A percentile compares a stretch with the other conserved stretches of the same genome.
Evolutionary conservation across 2,113 vertebrate genomes (phyloP).

Genomic region (Nesoenas mayeri): DNA sequence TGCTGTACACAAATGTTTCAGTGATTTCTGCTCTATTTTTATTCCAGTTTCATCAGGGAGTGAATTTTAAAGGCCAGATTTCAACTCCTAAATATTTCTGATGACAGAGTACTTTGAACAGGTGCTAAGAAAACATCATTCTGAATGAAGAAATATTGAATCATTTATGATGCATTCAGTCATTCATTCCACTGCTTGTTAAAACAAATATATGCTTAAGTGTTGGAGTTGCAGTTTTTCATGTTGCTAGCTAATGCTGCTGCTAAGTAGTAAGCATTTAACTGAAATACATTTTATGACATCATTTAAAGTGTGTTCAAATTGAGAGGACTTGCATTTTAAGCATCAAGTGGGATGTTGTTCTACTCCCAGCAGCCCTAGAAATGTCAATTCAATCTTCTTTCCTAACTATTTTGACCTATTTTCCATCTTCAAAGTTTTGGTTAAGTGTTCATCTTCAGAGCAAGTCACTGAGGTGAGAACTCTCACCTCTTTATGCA

Average conservation of each 20-base stretch:
- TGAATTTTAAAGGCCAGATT: slow-evolving; percentile 9
- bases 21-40: background rate
- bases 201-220: background rate
- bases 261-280: background rate
- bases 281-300: background rate
- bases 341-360: background rate
- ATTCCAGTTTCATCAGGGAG: background rate
- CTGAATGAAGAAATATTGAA: background rate
- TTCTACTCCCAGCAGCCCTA: background rate
- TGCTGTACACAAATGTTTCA: background rate
- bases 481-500: background rate
- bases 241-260: background rate
- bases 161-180: slow-evolving; percentile 17
- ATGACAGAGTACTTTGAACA: background rate
- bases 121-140: slow-evolving; percentile 3
- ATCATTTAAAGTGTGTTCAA: background rate
- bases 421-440: background rate
- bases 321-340: background rate
- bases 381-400: background rate
- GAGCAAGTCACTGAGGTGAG: background rate
- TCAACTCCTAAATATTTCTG: background rate
- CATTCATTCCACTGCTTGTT: slow-evolving; percentile 3
- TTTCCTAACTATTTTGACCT: background rate
- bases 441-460: background rate
- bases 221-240: slow-evolving; percentile 1